Evolutionary conservation across 2,888 invertebrate species (phyloP).

Genomic region (Agapetus fuscipes): DNA sequence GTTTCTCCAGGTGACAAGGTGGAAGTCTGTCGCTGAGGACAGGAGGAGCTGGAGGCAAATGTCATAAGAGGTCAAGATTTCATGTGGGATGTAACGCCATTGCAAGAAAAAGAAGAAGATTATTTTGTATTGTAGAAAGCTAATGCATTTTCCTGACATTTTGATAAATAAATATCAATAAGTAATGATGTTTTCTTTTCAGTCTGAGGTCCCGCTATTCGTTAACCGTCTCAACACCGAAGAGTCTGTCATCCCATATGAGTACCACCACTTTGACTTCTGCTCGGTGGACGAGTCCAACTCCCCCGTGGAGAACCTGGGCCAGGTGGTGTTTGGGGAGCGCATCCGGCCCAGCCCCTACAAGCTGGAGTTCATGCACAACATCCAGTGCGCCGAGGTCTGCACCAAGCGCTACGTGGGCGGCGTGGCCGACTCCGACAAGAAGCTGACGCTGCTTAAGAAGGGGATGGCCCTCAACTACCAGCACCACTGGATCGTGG

Average conservation of each 20-base stretch:
- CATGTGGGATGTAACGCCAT: too few species aligned
- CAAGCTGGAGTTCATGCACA: constrained; percentile 72
- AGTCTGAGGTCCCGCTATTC: constrained; percentile 82
- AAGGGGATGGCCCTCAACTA: constrained; percentile 93
- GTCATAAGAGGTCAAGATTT: too few species aligned
- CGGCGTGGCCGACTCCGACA: constrained; percentile 51
- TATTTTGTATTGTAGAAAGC: neutral
- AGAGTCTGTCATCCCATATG: constrained; percentile 95
- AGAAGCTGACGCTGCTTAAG: constrained; percentile 71
- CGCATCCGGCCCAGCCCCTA: constrained; percentile 92
- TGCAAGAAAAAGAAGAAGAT: too few species aligned
- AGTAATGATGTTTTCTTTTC: too few species aligned
- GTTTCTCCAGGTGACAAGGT: too few species aligned
- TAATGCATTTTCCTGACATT: neutral
- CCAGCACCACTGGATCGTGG: constrained; percentile 97
- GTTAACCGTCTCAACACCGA: constrained; percentile 98
- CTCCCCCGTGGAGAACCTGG: constrained; percentile 94
- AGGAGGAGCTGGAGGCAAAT: too few species aligned
- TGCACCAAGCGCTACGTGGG: constrained; percentile 65
- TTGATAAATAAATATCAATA: neutral
- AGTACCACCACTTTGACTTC: constrained; percentile 97
- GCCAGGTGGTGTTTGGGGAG: constrained; percentile 99
- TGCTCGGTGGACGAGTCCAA: constrained; percentile 66
- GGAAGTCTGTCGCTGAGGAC: too few species aligned
- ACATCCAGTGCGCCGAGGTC: constrained; percentile 49